Conservation (phyloP, 35 echinoderm and acorn worm species). For the Ophioderma brevispina region DNA sequence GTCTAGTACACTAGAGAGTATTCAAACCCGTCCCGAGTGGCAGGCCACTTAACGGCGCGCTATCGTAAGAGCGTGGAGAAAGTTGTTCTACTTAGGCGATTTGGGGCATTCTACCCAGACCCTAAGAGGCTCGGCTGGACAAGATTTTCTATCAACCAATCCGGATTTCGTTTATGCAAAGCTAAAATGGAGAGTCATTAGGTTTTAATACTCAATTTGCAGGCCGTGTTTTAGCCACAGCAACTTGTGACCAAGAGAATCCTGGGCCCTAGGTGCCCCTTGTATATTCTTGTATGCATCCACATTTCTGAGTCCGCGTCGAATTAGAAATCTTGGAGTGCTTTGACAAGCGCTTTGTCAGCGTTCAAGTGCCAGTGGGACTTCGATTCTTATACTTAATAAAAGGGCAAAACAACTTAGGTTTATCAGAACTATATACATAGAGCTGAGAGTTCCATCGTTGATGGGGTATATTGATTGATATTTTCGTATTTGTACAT, state of each 20-base stretch:
- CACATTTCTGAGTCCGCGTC: background rate
- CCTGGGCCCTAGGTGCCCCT: background rate
- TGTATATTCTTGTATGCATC: background rate
- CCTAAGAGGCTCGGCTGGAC: background rate
- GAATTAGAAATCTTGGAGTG: background rate
- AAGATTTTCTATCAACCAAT: background rate
- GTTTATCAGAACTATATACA: background rate
- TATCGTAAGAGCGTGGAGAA: background rate
- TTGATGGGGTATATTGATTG: background rate
- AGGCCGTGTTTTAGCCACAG: background rate
- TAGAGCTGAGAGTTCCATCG: background rate
- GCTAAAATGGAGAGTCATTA: background rate
- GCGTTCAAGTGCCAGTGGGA: background rate
- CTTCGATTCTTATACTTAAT: background rate
- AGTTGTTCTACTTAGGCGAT: background rate
- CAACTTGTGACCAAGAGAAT: background rate
- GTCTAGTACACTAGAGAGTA: background rate
- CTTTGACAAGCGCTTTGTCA: background rate
- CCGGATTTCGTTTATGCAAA: slow-evolving; percentile 5
- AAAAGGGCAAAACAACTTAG: slow-evolving; percentile 6
- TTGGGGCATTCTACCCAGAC: background rate
- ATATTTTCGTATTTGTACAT: background rate
- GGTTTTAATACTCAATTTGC: background rate
- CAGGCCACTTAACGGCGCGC: background rate
- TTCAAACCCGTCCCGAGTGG: background rate